Conservation (phyloP, 1,140 invertebrate genomes). For the Asbolus verrucosus region DNA sequence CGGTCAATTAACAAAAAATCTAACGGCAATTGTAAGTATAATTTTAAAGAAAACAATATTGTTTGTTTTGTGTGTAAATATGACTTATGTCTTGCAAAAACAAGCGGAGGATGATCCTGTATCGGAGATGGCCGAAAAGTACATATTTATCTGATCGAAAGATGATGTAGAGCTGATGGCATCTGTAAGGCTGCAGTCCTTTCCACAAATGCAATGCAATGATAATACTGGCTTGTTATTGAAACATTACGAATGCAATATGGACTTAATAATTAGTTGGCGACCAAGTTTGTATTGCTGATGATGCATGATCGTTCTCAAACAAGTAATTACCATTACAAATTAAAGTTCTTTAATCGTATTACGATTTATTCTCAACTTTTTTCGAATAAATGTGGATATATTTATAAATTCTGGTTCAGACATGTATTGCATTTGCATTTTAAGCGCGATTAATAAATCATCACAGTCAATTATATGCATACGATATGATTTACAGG, state of each 20-base stretch:
- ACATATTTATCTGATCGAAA: conserved; percentile 49
- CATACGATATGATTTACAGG: conserved; percentile 17
- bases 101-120: neutral
- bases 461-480: conserved; percentile 36
- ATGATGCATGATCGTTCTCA: conserved; percentile 52
- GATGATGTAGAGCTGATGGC: conserved; percentile 38
- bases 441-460: conserved; percentile 34
- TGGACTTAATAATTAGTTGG: conserved; percentile 55
- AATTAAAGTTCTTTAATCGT: conserved; percentile 49
- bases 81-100: conserved; percentile 20
- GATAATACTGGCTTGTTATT: conserved; percentile 56
- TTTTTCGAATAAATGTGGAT: conserved; percentile 30
- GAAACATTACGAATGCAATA: conserved; percentile 55
- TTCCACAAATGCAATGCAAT: conserved; percentile 50
- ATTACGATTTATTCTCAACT: conserved; percentile 40
- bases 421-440: conserved; percentile 21
- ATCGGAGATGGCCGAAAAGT: conserved; percentile 29
- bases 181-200: conserved; percentile 31
- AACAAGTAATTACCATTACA: conserved; percentile 54
- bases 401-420: conserved; percentile 37
- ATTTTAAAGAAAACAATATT: conserved; percentile 2
- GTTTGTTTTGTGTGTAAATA: conserved; percentile 26
- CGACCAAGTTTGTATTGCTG: conserved; percentile 47
- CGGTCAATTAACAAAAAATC: neutral
- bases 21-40: neutral